Evolutionary conservation across 2,888 invertebrate genomes (phyloP).

Genomic region (Zygogramma bicolorata): DNA sequence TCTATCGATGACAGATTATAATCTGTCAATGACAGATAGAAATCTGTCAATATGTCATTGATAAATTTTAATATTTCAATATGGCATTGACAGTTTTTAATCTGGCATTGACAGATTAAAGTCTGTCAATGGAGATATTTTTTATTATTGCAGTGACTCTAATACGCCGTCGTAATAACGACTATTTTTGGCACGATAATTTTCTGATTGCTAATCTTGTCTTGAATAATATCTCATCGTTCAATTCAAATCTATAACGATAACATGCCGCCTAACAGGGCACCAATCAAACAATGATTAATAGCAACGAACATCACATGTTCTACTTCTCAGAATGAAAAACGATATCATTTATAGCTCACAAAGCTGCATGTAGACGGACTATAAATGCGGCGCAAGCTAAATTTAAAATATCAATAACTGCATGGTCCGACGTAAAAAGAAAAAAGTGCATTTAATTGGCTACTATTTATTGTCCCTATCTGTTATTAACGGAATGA

Average conservation of each 20-base stretch:
- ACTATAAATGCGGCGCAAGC: conserved; percentile 23
- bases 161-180: no score
- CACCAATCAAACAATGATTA: conserved; percentile 3
- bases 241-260: background rate
- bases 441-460: conserved; percentile 35
- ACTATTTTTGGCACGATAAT: no score
- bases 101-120: no score
- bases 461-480: conserved; percentile 40
- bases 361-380: conserved; percentile 16
- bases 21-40: no score
- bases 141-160: no score
- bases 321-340: conserved; percentile 4
- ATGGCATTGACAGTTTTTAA: no score
- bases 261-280: background rate
- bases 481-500: conserved; percentile 40
- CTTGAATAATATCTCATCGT: background rate
- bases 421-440: background rate
- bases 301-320: background rate
- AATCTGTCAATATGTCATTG: no score
- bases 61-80: no score
- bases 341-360: conserved; percentile 1
- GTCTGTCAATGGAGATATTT: no score
- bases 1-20: no score
- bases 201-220: background rate
- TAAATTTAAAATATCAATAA: conserved; percentile 33